phyloP scores from a whole-genome alignment of 2,113 vertebrate species.

The Gopherus evgoodei region DNA sequence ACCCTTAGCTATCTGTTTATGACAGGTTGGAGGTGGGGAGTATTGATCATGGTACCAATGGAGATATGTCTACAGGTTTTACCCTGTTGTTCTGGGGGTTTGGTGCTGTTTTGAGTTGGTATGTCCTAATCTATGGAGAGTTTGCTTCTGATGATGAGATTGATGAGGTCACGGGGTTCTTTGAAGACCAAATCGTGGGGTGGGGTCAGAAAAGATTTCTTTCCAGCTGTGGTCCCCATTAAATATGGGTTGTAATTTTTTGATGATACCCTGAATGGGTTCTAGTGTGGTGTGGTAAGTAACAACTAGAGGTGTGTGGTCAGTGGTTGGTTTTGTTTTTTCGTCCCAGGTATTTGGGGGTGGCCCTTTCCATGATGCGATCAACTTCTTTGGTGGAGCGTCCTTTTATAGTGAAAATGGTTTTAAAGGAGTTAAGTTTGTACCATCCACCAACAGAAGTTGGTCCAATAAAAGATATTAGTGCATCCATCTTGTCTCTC shows the following conservation, averaged over 20 bases:
- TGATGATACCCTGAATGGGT: neutral
- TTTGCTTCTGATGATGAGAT: neutral
- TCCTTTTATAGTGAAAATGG: neutral
- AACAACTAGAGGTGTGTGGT: neutral
- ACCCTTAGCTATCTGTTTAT: no score
- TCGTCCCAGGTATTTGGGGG: neutral
- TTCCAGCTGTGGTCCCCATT: neutral
- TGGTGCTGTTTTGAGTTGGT: neutral
- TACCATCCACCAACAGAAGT: neutral
- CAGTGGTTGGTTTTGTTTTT: neutral
- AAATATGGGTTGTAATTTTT: neutral
- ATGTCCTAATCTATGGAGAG: neutral
- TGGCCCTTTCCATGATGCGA: neutral
- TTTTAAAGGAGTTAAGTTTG: neutral
- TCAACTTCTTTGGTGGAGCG: neutral
- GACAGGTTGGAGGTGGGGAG: no score
- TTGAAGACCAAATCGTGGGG: neutral
- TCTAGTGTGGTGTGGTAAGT: neutral
- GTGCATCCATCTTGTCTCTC: neutral
- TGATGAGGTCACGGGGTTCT: neutral
- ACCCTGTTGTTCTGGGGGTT: neutral
- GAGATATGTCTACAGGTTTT: neutral
- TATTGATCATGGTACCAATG: neutral
- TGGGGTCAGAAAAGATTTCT: neutral
- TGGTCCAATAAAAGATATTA: neutral